phyloP scores from a whole-genome alignment of 2,113 vertebrate species.

The Muntiacus reevesi region DNA sequence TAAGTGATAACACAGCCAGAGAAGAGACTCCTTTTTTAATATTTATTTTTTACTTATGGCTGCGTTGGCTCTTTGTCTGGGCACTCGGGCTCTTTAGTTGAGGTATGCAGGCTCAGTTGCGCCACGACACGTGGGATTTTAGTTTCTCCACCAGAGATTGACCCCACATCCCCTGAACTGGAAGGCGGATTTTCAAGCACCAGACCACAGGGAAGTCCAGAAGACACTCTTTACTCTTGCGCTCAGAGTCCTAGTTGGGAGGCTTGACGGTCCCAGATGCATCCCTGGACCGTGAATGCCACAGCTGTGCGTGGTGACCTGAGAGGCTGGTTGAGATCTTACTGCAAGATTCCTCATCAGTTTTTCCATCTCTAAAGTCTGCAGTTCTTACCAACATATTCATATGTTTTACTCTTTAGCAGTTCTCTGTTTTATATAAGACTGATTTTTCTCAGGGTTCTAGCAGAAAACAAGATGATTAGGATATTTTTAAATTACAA shows the following conservation, averaged over 20 bases:
- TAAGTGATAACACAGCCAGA: not conserved
- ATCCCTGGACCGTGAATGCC: not conserved
- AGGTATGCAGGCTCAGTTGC: not conserved
- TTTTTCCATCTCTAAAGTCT: not conserved
- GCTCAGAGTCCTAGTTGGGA: not conserved
- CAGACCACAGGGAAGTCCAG: not conserved
- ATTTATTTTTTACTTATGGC: not conserved
- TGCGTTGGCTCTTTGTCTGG: not conserved
- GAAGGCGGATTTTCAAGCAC: not conserved
- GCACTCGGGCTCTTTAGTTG: not conserved
- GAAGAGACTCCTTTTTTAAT: not conserved
- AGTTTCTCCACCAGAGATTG: not conserved
- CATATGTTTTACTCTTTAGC: not conserved
- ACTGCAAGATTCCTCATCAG: not conserved
- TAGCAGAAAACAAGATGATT: not conserved
- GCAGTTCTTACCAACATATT: not conserved
- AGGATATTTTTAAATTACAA: not conserved
- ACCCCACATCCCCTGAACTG: not conserved
- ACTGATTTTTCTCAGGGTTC: not conserved
- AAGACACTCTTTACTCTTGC: not conserved
- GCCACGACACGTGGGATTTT: rapidly evolving
- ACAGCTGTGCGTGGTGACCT: not conserved
- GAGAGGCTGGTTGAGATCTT: not conserved
- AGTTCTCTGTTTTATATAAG: not conserved
- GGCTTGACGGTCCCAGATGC: not conserved